phyloP scores from a whole-genome alignment of 1,140 invertebrate species.

The Drosophila orena region DNA sequence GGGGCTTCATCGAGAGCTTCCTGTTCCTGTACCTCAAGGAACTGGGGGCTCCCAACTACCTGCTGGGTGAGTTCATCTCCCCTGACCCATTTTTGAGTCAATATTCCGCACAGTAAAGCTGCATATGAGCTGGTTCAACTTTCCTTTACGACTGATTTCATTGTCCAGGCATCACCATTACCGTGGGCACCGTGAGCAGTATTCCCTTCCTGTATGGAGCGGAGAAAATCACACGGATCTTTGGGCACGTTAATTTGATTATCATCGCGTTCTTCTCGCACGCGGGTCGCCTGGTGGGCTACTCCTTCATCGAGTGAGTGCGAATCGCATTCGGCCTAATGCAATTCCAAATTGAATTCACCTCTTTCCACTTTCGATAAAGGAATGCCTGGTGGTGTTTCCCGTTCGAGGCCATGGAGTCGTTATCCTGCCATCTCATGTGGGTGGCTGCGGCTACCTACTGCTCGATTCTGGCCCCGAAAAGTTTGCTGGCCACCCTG shows the following conservation, averaged over 20 bases:
- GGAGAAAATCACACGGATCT: slow-evolving; percentile 91
- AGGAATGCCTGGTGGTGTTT: slow-evolving; percentile 94
- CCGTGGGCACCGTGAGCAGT: slow-evolving; percentile 91
- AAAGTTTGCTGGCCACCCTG: slow-evolving; percentile 91
- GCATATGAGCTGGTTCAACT: neutral
- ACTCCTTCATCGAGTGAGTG: slow-evolving; percentile 93
- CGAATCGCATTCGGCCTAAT: slow-evolving; percentile 42
- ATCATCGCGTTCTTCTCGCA: slow-evolving; percentile 93
- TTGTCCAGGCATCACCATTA: slow-evolving; percentile 89
- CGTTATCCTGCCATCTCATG: slow-evolving; percentile 93
- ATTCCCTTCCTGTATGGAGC: slow-evolving; percentile 93
- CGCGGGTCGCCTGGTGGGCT: slow-evolving; percentile 91
- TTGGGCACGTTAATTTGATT: slow-evolving; percentile 93
- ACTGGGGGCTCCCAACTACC: slow-evolving; percentile 91
- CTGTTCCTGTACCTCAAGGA: slow-evolving; percentile 93
- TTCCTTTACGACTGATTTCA: neutral
- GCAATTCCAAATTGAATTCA: slow-evolving; percentile 55
- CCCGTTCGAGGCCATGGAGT: slow-evolving; percentile 94
- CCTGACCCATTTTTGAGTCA: no score
- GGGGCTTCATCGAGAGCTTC: slow-evolving; percentile 94
- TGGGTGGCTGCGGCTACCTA: slow-evolving; percentile 95
- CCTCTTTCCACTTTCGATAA: slow-evolving; percentile 18
- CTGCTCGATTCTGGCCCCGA: slow-evolving; percentile 91
- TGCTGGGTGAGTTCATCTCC: slow-evolving; percentile 88
- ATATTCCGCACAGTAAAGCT: no score